Conservation (phyloP, 2,113 vertebrate genomes). For the Sylvia atricapilla region DNA sequence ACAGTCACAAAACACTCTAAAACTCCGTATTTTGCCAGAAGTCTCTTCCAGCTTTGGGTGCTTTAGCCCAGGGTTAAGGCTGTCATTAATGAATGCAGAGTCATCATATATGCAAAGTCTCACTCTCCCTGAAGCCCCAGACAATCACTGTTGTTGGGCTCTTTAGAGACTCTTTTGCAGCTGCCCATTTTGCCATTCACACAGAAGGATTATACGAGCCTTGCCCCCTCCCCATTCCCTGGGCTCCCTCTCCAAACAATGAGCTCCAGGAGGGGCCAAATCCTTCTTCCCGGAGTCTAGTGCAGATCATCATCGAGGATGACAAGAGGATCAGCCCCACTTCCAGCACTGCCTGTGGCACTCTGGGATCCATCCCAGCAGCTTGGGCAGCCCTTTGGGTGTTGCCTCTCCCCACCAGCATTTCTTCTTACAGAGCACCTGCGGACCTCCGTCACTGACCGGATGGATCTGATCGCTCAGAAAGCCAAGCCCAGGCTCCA, state of each 20-base stretch:
- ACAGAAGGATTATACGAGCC: not conserved
- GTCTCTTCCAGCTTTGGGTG: not conserved
- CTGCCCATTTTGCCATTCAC: not conserved
- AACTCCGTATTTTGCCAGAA: not conserved
- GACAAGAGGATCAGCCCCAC: not conserved
- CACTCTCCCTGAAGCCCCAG: not conserved
- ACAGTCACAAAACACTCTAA: not conserved
- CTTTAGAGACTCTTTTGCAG: not conserved
- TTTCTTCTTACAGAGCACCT: conserved; percentile 71
- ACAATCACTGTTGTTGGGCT: not conserved
- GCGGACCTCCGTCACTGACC: conserved; percentile 61
- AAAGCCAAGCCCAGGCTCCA: conserved; percentile 71
- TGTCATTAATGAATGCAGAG: not conserved
- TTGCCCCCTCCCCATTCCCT: not conserved
- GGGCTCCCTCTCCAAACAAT: not conserved
- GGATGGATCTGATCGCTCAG: conserved; percentile 69
- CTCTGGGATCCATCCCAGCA: not conserved
- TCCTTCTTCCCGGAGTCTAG: not conserved
- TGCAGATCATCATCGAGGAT: not conserved
- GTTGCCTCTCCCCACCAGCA: not conserved
- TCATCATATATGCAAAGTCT: not conserved
- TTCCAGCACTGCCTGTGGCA: not conserved
- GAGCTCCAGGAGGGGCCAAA: not conserved
- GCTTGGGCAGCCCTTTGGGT: not conserved
- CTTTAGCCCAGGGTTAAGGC: not conserved